phyloP scores from a whole-genome alignment of 2,113 vertebrate species.

The Nestor notabilis region DNA sequence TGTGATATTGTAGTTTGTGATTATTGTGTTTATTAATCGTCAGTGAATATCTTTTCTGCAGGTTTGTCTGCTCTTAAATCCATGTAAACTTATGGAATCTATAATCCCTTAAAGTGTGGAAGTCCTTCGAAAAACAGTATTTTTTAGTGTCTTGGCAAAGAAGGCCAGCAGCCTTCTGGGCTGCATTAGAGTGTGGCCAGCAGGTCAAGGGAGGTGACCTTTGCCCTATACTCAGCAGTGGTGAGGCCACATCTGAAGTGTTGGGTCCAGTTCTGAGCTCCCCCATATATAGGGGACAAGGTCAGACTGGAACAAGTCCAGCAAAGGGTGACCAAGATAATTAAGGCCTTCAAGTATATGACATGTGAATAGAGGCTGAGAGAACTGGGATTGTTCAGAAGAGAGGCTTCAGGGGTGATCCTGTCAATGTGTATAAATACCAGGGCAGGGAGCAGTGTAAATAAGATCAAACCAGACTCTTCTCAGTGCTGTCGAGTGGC shows the following conservation, averaged over 20 bases:
- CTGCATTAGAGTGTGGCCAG: not conserved
- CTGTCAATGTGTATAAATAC: not conserved
- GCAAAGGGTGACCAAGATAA: not conserved
- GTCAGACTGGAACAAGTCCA: not conserved
- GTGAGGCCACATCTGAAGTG: not conserved
- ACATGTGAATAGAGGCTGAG: not conserved
- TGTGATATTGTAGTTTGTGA: not conserved
- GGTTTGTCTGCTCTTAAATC: not conserved
- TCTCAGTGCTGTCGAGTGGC: not conserved
- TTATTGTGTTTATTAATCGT: not conserved
- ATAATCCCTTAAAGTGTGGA: not conserved
- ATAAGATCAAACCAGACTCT: not conserved
- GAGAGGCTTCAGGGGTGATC: accelerated
- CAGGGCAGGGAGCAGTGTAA: not conserved
- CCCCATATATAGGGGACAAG: accelerated
- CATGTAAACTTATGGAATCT: not conserved
- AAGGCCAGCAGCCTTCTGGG: not conserved
- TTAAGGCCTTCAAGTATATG: not conserved
- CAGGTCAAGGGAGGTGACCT: not conserved
- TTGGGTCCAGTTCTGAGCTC: not conserved
- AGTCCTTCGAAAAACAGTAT: not conserved
- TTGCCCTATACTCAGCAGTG: not conserved
- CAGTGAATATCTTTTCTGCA: not conserved
- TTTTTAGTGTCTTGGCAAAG: not conserved
- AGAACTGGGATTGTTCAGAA: not conserved